A percentile compares a stretch with the other conserved stretches of the same genome.
These are phyloP conservation scores for Gallinago media DNA, from an alignment of 2,113 vertebrate species.

Conservation along the genomic window DNA sequence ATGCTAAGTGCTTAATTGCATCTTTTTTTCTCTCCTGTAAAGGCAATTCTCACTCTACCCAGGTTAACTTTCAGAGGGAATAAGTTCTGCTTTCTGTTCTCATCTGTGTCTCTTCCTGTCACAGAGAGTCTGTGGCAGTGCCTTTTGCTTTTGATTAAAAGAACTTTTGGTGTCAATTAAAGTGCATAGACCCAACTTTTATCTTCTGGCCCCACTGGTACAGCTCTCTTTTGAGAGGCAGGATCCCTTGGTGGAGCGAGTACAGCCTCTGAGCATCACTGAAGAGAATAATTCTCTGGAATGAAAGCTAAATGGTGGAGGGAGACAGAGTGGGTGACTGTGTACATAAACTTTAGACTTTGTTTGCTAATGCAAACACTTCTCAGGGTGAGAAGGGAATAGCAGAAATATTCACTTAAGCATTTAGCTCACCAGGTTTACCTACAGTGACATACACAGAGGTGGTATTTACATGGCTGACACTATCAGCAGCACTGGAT, in stretches of 20 bases:
- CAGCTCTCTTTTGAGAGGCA: neutral
- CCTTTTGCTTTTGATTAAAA: constrained; percentile 13
- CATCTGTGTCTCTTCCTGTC: neutral
- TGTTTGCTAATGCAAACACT: constrained; percentile 3
- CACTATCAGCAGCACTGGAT: neutral
- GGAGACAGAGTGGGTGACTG: neutral
- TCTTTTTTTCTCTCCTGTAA: neutral
- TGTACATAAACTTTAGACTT: neutral
- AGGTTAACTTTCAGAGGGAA: neutral
- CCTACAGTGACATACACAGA: neutral
- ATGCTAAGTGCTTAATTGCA: neutral
- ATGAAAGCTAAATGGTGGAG: constrained; percentile 11
- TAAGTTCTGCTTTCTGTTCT: neutral
- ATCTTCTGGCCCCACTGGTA: neutral
- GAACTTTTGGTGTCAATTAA: neutral
- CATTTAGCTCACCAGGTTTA: neutral
- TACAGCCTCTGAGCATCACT: neutral
- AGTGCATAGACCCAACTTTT: neutral
- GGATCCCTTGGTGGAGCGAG: neutral
- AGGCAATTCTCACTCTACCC: neutral
- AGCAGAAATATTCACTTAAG: constrained; percentile 23
- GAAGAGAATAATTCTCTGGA: neutral
- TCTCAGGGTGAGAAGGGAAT: neutral
- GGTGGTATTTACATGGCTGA: neutral
- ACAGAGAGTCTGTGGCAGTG: neutral